Percentiles rank a stretch among this genome's conserved stretches.
Conservation (phyloP, 2,797 vertebrate genomes). For the Meriones psammophilus region DNA sequence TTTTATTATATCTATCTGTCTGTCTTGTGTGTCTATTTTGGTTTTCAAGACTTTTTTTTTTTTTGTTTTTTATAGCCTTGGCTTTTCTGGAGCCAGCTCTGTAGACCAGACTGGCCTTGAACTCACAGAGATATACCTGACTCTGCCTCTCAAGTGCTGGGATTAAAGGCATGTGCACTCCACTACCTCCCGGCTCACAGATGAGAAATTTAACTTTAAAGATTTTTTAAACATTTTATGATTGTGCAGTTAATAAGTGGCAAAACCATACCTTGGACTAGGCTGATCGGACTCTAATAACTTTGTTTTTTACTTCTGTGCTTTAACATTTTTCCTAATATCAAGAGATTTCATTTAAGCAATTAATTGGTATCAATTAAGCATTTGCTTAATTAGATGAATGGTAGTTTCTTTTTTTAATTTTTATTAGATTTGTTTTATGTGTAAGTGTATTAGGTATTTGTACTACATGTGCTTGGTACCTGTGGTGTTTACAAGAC, state of each 20-base stretch:
- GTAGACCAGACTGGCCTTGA: background rate
- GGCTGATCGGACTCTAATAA: conserved; percentile 7
- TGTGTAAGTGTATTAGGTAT: background rate
- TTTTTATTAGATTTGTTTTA: background rate
- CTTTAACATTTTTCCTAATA: conserved; percentile 5
- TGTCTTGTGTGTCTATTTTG: background rate
- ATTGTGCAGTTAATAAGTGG: conserved; percentile 34
- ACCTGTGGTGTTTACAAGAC: background rate
- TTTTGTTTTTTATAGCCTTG: background rate
- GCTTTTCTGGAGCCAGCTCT: background rate
- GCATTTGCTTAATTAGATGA: background rate
- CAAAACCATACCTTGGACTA: conserved; percentile 2
- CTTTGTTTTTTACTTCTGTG: conserved; percentile 34
- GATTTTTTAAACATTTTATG: conserved; percentile 4
- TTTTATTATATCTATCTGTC: too few relatives aligned
- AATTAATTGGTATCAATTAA: too few relatives aligned
- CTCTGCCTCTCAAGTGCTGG: too few relatives aligned
- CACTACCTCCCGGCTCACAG: background rate
- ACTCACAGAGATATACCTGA: background rate
- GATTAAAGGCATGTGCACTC: too few relatives aligned
- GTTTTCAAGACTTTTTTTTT: background rate
- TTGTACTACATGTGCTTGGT: background rate
- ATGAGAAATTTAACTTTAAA: background rate
- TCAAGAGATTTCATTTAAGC: background rate
- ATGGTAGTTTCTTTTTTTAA: background rate